A percentile compares a stretch with the other conserved stretches of the same genome.
Evolutionary conservation across 23 tunicate species (phyloP).

Genomic region (Corella eumyota): DNA sequence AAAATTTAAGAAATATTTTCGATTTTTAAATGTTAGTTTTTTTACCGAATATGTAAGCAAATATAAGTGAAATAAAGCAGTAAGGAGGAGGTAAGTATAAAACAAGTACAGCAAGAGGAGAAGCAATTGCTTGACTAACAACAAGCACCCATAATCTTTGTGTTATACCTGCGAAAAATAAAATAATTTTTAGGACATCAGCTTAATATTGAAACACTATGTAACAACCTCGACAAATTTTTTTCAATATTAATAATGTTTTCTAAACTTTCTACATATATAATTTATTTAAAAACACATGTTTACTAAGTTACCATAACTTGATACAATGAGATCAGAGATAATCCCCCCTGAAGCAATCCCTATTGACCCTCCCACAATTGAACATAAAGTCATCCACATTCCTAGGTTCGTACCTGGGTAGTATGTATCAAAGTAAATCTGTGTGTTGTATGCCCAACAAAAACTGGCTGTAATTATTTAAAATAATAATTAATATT

Average conservation of each 20-base stretch:
- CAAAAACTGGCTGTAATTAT: slow-evolving; percentile 75
- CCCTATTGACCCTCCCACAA: slow-evolving; percentile 79
- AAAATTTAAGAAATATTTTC: too few relatives aligned
- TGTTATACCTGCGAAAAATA: slow-evolving; percentile 22
- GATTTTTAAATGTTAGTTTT: too few relatives aligned
- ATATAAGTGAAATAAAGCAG: slow-evolving; percentile 62
- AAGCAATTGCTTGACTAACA: slow-evolving; percentile 63
- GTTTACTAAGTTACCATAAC: slow-evolving; percentile 27
- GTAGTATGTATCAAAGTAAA: slow-evolving; percentile 61
- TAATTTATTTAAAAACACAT: not conserved
- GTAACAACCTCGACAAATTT: too few relatives aligned
- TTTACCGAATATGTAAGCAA: slow-evolving; percentile 68
- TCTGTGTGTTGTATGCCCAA: slow-evolving; percentile 89
- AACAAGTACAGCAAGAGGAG: slow-evolving; percentile 80
- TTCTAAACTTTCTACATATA: not conserved
- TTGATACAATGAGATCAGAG: slow-evolving; percentile 58
- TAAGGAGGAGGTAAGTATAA: slow-evolving; percentile 68
- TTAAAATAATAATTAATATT: not conserved
- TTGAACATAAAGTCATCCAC: slow-evolving; percentile 65
- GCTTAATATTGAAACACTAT: too few relatives aligned
- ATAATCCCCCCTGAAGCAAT: slow-evolving; percentile 84
- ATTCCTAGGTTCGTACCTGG: slow-evolving; percentile 48
- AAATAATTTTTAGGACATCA: too few relatives aligned
- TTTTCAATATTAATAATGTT: too few relatives aligned
- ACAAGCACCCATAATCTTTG: slow-evolving; percentile 73